A percentile compares a stretch with the other conserved stretches of the same genome.
Conservation (phyloP, 1,140 invertebrate species). For the Pseudomyrmex sp. region DNA sequence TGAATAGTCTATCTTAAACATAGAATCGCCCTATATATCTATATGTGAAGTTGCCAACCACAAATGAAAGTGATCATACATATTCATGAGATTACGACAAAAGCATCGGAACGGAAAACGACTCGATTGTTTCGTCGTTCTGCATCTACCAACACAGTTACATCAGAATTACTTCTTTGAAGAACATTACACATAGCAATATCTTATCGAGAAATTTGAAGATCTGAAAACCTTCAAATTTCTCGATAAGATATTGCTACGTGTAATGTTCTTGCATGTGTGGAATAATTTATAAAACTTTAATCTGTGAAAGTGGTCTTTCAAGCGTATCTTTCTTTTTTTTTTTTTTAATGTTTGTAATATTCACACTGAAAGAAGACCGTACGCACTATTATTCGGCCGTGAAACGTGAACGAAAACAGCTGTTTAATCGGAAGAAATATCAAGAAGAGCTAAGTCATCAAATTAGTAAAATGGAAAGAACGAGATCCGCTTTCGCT, state of each 20-base stretch:
- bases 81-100: slow-evolving; percentile 70
- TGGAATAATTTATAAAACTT: background rate
- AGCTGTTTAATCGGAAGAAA: background rate
- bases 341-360: too few relatives aligned
- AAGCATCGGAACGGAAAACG: slow-evolving; percentile 29
- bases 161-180: too few relatives aligned
- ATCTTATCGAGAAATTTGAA: too few relatives aligned
- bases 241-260: too few relatives aligned
- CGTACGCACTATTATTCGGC: background rate
- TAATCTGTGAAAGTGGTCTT: background rate
- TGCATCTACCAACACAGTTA: too few relatives aligned
- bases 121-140: slow-evolving; percentile 40
- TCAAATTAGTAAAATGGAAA: slow-evolving; percentile 70
- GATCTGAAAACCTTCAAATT: too few relatives aligned
- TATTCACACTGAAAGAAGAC: too few relatives aligned
- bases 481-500: slow-evolving; percentile 69
- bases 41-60: slow-evolving; percentile 30
- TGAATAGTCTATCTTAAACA: slow-evolving; percentile 60
- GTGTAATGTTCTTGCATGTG: too few relatives aligned
- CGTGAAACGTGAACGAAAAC: background rate
- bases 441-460: slow-evolving; percentile 34
- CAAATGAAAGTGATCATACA: slow-evolving; percentile 62
- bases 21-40: slow-evolving; percentile 63
- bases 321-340: too few relatives aligned
- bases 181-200: too few relatives aligned